These are phyloP conservation scores for Eupeodes luniger DNA, from an alignment of 2,888 invertebrate genomes.

Conservation along the genomic window DNA sequence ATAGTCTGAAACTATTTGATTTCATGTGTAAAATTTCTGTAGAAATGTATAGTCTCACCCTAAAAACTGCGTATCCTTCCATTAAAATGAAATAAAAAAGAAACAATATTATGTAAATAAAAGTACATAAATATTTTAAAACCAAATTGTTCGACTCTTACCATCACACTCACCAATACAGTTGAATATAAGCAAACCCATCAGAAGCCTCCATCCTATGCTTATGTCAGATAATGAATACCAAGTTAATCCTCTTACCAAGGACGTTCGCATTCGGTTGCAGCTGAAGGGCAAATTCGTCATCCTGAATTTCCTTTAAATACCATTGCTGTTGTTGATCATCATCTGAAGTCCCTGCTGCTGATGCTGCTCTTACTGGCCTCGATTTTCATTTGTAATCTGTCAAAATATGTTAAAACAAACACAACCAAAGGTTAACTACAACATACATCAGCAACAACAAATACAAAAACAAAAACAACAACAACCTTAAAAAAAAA, in stretches of 20 bases:
- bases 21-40: too few relatives aligned
- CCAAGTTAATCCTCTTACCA: slow-evolving; percentile 77
- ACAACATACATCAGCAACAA: too few relatives aligned
- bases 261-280: slow-evolving; percentile 76
- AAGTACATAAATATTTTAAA: not conserved
- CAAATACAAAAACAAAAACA: not conserved
- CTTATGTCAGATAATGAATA: slow-evolving; percentile 71
- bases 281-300: slow-evolving; percentile 81
- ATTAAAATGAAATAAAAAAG: not conserved
- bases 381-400: slow-evolving; percentile 72
- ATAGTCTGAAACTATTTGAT: too few relatives aligned
- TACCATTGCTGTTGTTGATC: slow-evolving; percentile 76
- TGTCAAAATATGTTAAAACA: slow-evolving; percentile 41
- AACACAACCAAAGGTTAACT: not conserved
- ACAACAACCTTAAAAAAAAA: slow-evolving; percentile 1
- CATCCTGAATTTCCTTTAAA: slow-evolving; percentile 76
- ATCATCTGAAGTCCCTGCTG: slow-evolving; percentile 60
- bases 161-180: slow-evolving; percentile 82
- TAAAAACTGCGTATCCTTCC: not conserved
- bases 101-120: not conserved
- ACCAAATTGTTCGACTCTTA: slow-evolving; percentile 49
- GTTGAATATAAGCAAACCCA: slow-evolving; percentile 81
- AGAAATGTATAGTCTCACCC: not conserved
- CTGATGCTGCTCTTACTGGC: slow-evolving; percentile 38
- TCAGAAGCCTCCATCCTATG: slow-evolving; percentile 80